phyloP scores from a whole-genome alignment of 2,113 vertebrate genomes.

The Heptranchias perlo region DNA sequence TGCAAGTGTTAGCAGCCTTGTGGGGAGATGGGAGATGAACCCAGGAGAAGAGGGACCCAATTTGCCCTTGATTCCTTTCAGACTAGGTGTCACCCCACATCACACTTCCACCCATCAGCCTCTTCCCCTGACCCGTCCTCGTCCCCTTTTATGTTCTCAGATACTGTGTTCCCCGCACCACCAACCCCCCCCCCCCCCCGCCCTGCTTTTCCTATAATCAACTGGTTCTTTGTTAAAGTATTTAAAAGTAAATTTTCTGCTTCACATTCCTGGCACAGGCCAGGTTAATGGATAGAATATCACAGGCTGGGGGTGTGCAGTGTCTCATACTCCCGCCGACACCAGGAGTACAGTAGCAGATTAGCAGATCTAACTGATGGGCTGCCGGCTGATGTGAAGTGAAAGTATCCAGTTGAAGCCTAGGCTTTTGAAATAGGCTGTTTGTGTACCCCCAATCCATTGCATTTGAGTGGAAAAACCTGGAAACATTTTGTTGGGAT shows the following conservation, averaged over 20 bases:
- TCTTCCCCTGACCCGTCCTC: background rate
- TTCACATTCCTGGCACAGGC: background rate
- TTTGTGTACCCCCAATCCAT: background rate
- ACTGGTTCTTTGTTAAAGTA: background rate
- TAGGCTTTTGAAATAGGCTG: background rate
- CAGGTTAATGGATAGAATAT: no score
- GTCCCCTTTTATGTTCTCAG: background rate
- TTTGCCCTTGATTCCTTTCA: background rate
- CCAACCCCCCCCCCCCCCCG: no score
- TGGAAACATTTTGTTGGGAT: background rate
- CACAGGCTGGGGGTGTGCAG: background rate
- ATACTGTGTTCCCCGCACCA: no score
- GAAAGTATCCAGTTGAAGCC: background rate
- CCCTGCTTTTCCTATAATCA: background rate
- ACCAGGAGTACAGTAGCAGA: background rate
- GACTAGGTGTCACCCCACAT: background rate
- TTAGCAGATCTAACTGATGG: background rate
- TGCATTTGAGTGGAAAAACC: no score
- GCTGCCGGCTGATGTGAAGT: background rate
- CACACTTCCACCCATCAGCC: background rate
- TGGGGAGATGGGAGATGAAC: background rate
- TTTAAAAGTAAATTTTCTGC: background rate
- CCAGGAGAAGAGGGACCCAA: background rate
- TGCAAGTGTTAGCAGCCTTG: background rate
- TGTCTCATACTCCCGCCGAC: background rate